phyloP scores from a whole-genome alignment of 2,113 vertebrate genomes.

The Strigops habroptila region DNA sequence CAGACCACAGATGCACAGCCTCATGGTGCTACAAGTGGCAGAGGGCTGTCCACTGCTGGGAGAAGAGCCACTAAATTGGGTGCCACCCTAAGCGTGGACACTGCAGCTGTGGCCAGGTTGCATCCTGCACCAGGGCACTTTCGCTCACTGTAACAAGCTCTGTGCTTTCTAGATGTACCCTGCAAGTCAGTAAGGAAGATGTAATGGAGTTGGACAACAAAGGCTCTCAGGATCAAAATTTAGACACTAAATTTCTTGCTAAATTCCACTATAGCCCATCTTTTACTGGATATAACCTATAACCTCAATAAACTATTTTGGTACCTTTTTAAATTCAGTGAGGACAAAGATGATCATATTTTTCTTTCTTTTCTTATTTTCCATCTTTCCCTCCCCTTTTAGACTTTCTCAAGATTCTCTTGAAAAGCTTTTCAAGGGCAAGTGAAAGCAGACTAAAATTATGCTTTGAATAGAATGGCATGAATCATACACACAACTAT shows the following conservation, averaged over 20 bases:
- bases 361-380: neutral
- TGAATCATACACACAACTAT: conserved; percentile 4
- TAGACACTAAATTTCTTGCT: neutral
- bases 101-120: accelerated
- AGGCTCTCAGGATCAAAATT: neutral
- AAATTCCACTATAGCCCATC: neutral
- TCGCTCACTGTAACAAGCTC: neutral
- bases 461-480: neutral
- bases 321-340: neutral
- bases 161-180: neutral
- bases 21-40: neutral
- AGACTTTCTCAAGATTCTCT: neutral
- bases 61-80: neutral
- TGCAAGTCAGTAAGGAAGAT: neutral
- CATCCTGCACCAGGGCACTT: neutral
- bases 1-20: neutral
- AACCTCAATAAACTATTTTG: neutral
- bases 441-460: conserved; percentile 33
- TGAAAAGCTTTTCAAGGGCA: conserved; percentile 21
- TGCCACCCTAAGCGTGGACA: neutral
- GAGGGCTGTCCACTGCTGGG: neutral
- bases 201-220: neutral
- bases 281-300: neutral
- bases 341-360: neutral
- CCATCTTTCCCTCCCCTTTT: neutral